Evolutionary conservation across 2,888 invertebrate species (phyloP).

Genomic region (Embidobia sp.): DNA sequence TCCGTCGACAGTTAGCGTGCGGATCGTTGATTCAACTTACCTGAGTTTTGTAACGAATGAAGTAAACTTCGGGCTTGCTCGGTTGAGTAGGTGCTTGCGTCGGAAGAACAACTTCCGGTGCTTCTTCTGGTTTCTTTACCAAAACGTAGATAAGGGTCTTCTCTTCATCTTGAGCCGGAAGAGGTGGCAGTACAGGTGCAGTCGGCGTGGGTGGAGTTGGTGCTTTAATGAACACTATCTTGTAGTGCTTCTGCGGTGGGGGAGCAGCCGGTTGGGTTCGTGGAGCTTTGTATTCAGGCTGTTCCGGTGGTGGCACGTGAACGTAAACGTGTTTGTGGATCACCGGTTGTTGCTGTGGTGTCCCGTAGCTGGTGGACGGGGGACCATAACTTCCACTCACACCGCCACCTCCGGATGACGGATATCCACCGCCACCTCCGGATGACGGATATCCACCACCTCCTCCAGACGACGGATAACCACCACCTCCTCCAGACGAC

Average conservation of each 20-base stretch:
- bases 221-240: slow-evolving; percentile 92
- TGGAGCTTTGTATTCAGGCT: slow-evolving; percentile 87
- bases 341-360: slow-evolving; percentile 87
- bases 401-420: slow-evolving; percentile 50
- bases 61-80: slow-evolving; percentile 94
- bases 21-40: too few relatives aligned
- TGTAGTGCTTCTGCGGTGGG: slow-evolving; percentile 90
- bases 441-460: too few relatives aligned
- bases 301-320: slow-evolving; percentile 93
- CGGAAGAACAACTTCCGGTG: slow-evolving; percentile 90
- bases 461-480: too few relatives aligned
- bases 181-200: slow-evolving; percentile 81
- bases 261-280: slow-evolving; percentile 82
- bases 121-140: slow-evolving; percentile 94
- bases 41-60: slow-evolving; percentile 94
- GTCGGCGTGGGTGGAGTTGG: slow-evolving; percentile 83
- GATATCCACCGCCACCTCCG: slow-evolving; percentile 47
- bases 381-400: slow-evolving; percentile 69
- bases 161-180: slow-evolving; percentile 92
- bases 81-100: slow-evolving; percentile 92
- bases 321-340: slow-evolving; percentile 96
- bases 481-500: too few relatives aligned
- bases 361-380: slow-evolving; percentile 78
- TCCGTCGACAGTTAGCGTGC: too few relatives aligned
- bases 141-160: slow-evolving; percentile 94